Base-by-base conservation (phyloP, 1,140 invertebrate genomes). In the Drosophila hydei region DNA sequence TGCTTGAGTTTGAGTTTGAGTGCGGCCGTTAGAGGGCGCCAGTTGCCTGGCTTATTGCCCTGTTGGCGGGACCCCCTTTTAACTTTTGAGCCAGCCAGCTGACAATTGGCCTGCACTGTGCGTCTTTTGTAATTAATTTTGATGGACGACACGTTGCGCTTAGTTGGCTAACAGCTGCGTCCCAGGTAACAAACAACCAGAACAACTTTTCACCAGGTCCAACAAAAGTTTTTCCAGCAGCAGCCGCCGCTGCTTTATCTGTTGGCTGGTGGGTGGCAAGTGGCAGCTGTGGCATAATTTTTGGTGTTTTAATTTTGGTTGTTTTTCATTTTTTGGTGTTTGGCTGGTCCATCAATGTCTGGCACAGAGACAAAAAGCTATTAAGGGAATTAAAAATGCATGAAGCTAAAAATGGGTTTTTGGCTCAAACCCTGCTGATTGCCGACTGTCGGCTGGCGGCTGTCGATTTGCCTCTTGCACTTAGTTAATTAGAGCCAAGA, bases 91-190 rank as follows among this genome's bases (percentile, higher is more conserved):
- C 78, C 68, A 71, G 48, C 62, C 47, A 54, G 45, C 63, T 59
- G 79, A 77, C 80, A 85, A 85, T 85, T 85, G 80, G 73, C 80
- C 77, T 85, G 67, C 67, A 62, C 64, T 38, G 60, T 65, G 75
- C 69, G 58, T 65, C 75, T 85, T 89, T 90, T 81, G 78, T 90
- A 90, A 90, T 90, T 90, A 90, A 90, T 90, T 90, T 90, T 90
- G 88, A 90, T 90, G 88, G 88, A 90, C 75, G 81, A 89, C 87
- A 79, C 75, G 77, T 84, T 83, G 72, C 72, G 83, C 75, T 89
- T 77, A 89, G 85, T 79, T 85, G 77, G 68, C 56, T 51, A 48
- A 38, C 75, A 61, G 72, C 70, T 79, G 76, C 69, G 72, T 3
- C 47, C 61, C 81, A 80, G 77, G 81, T 71, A 65, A 58, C 36